These are phyloP conservation scores for Oncorhynchus nerka DNA, from an alignment of 2,113 vertebrate genomes.

Conservation along the genomic window DNA sequence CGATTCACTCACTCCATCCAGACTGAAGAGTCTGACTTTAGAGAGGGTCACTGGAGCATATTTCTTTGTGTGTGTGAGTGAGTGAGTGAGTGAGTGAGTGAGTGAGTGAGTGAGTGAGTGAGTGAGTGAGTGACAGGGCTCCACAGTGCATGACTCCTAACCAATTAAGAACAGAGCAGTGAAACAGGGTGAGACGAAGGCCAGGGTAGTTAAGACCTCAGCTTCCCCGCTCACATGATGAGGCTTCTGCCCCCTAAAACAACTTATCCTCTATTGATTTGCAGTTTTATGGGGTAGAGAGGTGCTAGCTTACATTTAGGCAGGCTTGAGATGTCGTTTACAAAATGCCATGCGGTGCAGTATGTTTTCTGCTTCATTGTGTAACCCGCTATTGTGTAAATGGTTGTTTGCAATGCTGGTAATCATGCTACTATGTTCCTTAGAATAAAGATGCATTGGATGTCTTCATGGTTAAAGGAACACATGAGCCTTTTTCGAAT, in stretches of 20 bases:
- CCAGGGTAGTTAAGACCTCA: conserved; percentile 3
- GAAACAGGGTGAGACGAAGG: neutral
- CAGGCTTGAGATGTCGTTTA: too few species aligned
- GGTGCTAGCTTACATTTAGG: too few species aligned
- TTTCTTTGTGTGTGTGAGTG: neutral
- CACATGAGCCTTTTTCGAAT: too few species aligned
- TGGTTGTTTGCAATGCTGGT: too few species aligned
- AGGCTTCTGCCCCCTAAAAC: neutral
- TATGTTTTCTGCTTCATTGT: too few species aligned
- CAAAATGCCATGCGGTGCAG: too few species aligned
- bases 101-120: neutral
- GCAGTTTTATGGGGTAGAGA: too few species aligned
- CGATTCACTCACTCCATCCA: conserved; percentile 4
- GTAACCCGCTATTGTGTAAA: too few species aligned
- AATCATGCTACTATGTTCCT: too few species aligned
- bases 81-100: neutral
- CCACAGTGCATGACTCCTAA: neutral
- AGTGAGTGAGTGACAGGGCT: neutral
- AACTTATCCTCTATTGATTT: too few species aligned
- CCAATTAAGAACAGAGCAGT: conserved; percentile 2
- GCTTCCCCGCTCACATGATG: neutral
- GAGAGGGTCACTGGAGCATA: neutral
- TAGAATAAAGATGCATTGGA: too few species aligned
- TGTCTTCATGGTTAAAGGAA: too few species aligned
- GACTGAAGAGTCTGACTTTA: neutral